Evolutionary conservation across 1,140 invertebrate species (phyloP), one percentile per base, ranked within the genome.

Genomic region (Sitobion miscanthi): DNA sequence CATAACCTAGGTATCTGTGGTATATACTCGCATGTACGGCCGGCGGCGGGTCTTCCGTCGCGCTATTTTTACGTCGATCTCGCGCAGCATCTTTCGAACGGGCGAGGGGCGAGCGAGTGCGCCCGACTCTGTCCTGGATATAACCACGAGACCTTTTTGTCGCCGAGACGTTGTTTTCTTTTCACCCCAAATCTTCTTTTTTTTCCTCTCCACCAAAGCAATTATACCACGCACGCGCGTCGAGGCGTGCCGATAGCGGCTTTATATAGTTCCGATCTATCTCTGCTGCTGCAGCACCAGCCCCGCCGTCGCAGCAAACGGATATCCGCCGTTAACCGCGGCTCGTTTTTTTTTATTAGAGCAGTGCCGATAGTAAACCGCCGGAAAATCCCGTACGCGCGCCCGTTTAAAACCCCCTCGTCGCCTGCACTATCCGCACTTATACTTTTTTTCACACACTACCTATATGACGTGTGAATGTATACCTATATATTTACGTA

Each of bases 271-370:
- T 77, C n/a, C 62, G 30, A 77, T 77, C 30, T 77, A 77, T 77
- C 30, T 77, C 11, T n/a, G 30, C 52, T 54, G 21, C 20, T 54
- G 52, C 52, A 23, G 49, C 52, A 54, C 0, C 11, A 62, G 57
- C 57, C 11, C 30, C 62, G 14, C 30, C 62, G 11, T 14, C 30
- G 62, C 62, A 6, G 30, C 62, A n/a, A 83, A 83, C 69, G 91
- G 91, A 92, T 92, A 92, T 92, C 91, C 91, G 91, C 77, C 49
- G 77, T 83, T 92, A 92, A 92, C 91, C 47, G 77, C 77, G 47
- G 91, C 30, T 5, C 11, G 25, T 69, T 69, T 42, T n/a, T 62
- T 92, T 92, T 92, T 92, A 92, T 92, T 83, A 52, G 91, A 57
- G n/a, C 62, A 20, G 11, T 77, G 62, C 14, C 47, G 23, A 54